Evolutionary conservation across 2,113 vertebrate genomes (phyloP).

Genomic region (Empidonax traillii): DNA sequence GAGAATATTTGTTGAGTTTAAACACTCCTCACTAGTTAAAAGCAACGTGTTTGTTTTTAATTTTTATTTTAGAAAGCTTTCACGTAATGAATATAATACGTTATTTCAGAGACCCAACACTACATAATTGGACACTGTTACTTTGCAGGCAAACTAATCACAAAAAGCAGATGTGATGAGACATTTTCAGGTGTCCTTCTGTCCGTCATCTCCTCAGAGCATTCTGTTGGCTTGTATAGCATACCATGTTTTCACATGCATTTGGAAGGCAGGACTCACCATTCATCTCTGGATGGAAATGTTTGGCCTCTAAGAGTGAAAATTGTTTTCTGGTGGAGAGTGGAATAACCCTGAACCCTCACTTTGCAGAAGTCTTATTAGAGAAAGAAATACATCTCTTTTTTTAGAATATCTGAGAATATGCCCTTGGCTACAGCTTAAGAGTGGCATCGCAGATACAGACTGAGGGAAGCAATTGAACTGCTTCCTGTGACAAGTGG

Average conservation of each 20-base stretch:
- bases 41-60: neutral
- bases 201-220: neutral
- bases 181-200: neutral
- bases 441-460: neutral
- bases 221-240: neutral
- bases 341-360: neutral
- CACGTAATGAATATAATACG: neutral
- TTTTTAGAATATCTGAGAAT: neutral
- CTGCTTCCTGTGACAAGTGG: neutral
- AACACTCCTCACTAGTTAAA: neutral
- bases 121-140: neutral
- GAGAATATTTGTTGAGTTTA: slow-evolving; percentile 34
- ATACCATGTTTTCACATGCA: neutral
- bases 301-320: neutral
- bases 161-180: neutral
- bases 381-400: neutral
- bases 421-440: neutral
- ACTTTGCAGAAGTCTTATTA: neutral
- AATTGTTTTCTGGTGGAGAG: neutral
- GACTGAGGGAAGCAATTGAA: neutral
- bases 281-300: neutral
- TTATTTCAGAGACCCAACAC: neutral
- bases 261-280: neutral
- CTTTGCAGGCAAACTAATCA: neutral
- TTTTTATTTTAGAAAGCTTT: neutral